Evolutionary conservation across 2,113 vertebrate genomes (phyloP).

Genomic region (Poeciliopsis prolifica): DNA sequence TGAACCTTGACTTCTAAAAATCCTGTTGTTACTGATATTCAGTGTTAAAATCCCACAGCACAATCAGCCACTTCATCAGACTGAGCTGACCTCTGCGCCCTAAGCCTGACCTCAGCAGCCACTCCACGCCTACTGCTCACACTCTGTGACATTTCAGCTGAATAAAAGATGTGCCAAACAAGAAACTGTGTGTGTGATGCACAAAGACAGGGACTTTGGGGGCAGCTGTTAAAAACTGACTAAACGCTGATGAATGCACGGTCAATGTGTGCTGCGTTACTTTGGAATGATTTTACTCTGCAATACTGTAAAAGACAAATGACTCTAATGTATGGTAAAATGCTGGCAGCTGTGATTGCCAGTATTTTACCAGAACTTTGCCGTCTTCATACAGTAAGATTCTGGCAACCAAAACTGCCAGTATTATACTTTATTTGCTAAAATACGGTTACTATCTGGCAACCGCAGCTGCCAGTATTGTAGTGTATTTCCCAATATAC

Average conservation of each 20-base stretch:
- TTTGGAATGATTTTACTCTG: slow-evolving; percentile 22
- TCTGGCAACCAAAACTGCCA: no score
- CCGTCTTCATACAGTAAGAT: no score
- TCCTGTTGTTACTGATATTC: slow-evolving; percentile 41
- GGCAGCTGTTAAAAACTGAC: slow-evolving; percentile 9
- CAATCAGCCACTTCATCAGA: slow-evolving; percentile 65
- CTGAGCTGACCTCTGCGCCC: slow-evolving; percentile 46
- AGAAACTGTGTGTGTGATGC: slow-evolving; percentile 20
- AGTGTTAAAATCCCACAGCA: slow-evolving; percentile 23
- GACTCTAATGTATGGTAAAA: no score
- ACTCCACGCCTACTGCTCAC: slow-evolving; percentile 29
- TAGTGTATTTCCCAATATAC: no score
- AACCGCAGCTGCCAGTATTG: no score
- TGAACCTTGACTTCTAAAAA: slow-evolving; percentile 46
- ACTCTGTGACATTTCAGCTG: slow-evolving; percentile 51
- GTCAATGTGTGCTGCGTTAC: slow-evolving; percentile 7
- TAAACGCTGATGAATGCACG: background rate
- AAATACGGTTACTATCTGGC: no score
- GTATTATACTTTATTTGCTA: no score
- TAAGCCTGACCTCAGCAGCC: slow-evolving; percentile 30
- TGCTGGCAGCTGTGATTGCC: no score
- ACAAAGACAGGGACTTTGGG: slow-evolving; percentile 20
- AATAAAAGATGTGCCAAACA: slow-evolving; percentile 44
- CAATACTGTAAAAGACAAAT: slow-evolving; percentile 24
- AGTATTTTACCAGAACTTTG: no score